Conservation (phyloP, 1,140 invertebrate genomes). For the Tetramorium alpestre region DNA sequence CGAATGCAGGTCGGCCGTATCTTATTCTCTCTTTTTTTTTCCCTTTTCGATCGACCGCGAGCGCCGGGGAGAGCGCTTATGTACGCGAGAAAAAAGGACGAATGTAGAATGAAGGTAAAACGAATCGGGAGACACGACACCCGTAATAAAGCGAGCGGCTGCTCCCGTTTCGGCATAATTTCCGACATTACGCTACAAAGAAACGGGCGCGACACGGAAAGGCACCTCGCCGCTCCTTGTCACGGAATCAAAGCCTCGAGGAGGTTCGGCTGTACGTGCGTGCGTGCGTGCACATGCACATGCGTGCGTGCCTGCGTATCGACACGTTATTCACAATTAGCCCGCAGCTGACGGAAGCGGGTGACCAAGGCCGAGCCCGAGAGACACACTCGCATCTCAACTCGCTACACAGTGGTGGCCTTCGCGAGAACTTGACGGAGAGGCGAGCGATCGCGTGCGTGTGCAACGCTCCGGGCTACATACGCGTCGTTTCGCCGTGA, state of each 20-base stretch:
- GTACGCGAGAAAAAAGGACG: neutral
- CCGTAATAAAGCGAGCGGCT: constrained; percentile 56
- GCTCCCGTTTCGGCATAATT: constrained; percentile 58
- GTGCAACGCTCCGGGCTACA: constrained; percentile 30
- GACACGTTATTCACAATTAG: constrained; percentile 75
- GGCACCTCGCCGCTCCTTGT: constrained; percentile 27
- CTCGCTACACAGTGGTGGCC: constrained; percentile 70
- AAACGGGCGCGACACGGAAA: constrained; percentile 43
- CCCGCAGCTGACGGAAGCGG: constrained; percentile 79
- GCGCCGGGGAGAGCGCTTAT: neutral
- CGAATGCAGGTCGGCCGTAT: constrained; percentile 16
- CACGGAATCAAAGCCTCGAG: constrained; percentile 38
- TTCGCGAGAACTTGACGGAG: constrained; percentile 68
- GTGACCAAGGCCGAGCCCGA: constrained; percentile 75
- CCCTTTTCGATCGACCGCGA: neutral
- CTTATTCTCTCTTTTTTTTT: neutral
- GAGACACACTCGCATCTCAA: constrained; percentile 77
- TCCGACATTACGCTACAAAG: constrained; percentile 55
- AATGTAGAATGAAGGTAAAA: constrained; percentile 20
- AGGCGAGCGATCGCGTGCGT: constrained; percentile 39
- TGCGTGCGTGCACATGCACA: no score
- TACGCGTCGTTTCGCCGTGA: constrained; percentile 16
- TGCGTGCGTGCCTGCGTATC: constrained; percentile 28
- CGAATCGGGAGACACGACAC: constrained; percentile 41
- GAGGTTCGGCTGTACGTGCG: neutral